A percentile compares a stretch with the other conserved stretches of the same genome.
phyloP scores from a whole-genome alignment of 2,797 vertebrate genomes.

The Lacerta viridis region DNA sequence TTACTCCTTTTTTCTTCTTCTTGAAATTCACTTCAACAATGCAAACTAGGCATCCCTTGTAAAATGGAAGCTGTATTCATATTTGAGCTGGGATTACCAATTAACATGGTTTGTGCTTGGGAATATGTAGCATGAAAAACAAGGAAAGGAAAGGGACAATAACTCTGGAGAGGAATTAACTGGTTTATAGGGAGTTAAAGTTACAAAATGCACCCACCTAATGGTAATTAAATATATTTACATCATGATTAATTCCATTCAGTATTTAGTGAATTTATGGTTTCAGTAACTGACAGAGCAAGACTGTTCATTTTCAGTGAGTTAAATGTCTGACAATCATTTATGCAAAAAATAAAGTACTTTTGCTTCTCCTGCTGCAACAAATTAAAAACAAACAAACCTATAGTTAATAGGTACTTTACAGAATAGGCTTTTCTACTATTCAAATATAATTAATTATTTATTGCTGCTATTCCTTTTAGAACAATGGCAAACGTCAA shows the following conservation, averaged over 20 bases:
- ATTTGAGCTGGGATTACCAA: not conserved
- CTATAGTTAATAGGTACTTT: conserved; percentile 7
- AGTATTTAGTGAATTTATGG: not conserved
- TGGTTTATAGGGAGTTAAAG: too few relatives aligned
- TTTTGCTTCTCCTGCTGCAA: not conserved
- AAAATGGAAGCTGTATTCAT: not conserved
- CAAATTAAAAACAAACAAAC: not conserved
- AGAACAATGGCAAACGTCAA: not conserved
- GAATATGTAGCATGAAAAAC: not conserved
- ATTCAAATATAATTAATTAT: not conserved
- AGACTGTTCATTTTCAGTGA: not conserved
- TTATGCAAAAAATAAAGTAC: conserved; percentile 1
- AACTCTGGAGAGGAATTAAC: not conserved
- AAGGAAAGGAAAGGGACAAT: not conserved
- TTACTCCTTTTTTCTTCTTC: not conserved
- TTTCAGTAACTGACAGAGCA: not conserved
- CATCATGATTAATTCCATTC: not conserved
- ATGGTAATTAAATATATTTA: not conserved
- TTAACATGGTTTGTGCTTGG: not conserved
- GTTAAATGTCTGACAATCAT: not conserved
- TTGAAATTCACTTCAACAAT: not conserved
- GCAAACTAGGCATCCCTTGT: not conserved
- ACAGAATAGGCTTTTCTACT: not conserved
- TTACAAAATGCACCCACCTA: too few relatives aligned
- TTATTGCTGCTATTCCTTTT: not conserved